phyloP scores from a whole-genome alignment of 2,113 vertebrate genomes.

The Amphilophus citrinellus region DNA sequence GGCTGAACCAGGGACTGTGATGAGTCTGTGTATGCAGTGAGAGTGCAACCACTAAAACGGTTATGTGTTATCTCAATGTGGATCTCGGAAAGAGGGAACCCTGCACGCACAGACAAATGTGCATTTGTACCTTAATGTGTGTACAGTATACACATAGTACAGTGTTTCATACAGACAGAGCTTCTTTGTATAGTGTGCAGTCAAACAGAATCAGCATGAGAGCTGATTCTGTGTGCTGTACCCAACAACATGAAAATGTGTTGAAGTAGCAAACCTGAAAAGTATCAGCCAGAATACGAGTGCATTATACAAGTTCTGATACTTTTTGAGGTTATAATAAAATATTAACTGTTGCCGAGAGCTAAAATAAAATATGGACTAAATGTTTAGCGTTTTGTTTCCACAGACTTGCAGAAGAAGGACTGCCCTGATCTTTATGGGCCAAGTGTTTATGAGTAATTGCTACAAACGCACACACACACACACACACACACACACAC shows the following conservation, averaged over 20 bases:
- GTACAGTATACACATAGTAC: conserved; percentile 52
- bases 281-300: background rate
- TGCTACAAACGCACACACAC: background rate
- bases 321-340: background rate
- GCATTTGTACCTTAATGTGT: conserved; percentile 23
- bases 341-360: background rate
- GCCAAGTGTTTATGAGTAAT: background rate
- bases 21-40: conserved; percentile 28
- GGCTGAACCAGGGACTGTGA: background rate
- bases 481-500: too few relatives aligned
- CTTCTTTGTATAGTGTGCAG: conserved; percentile 48
- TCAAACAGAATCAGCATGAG: conserved; percentile 31
- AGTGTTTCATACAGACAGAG: conserved; percentile 48
- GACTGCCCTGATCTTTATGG: background rate
- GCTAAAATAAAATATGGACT: conserved; percentile 2
- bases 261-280: conserved; percentile 12
- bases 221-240: conserved; percentile 1
- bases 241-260: background rate
- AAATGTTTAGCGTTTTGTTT: conserved; percentile 7
- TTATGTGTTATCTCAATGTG: conserved; percentile 34
- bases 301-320: background rate
- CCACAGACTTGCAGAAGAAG: background rate
- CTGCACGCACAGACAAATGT: conserved; percentile 22
- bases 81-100: conserved; percentile 28
- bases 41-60: conserved; percentile 10